Base-by-base conservation (phyloP, 2,797 vertebrate species). In the Onychomys leucogaster region DNA sequence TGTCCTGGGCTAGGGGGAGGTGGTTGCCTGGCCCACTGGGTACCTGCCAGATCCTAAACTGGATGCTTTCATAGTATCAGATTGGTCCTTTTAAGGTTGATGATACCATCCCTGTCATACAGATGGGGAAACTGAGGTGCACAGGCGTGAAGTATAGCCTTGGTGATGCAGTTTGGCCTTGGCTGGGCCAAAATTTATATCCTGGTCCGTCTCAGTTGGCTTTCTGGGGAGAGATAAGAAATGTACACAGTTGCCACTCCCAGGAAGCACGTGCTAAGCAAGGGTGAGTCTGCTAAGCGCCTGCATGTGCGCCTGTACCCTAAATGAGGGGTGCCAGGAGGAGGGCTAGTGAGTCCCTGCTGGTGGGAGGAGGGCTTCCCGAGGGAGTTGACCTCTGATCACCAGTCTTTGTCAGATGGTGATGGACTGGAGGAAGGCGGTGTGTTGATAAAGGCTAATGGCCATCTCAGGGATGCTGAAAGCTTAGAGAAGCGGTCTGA, bases 151-250 rank as follows among this genome's bases (percentile, higher is more conserved):
- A 57, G 41, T 57, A 0, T 59, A 63, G 82, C 41, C 59, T 32
- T 8, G 41, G 67, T 73, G 87, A 59, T 49, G 2, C 1, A n/a
- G 76, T 75, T 34, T 32, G 46, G 52, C 71, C 59, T 49, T 77
- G 59, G 43, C 84, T 23, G 49, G 78, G 73, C 94, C 94, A 46
- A 73, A 63, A 37, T 85, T 69, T 94, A 92, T 84, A 61, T 91
- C 94, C 59, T 19, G 67, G 81, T 69, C 90, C 12, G n/a, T 41
- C 95, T 69, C 34, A 59, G 76, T 61, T 90, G 82, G 81, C 71
- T 61, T 89, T 85, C 69, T 6, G 21, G 5, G 94, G 77, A 69
- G 41, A 92, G 94, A 95, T 91, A 94, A 95, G 97, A 90, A 89
- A 37, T 57, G 87, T 90, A 69, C 82, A 81, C 61, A 71, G 85